These are phyloP conservation scores for Tamandua tetradactyla DNA, from an alignment of 2,797 vertebrate genomes.

Conservation along the genomic window DNA sequence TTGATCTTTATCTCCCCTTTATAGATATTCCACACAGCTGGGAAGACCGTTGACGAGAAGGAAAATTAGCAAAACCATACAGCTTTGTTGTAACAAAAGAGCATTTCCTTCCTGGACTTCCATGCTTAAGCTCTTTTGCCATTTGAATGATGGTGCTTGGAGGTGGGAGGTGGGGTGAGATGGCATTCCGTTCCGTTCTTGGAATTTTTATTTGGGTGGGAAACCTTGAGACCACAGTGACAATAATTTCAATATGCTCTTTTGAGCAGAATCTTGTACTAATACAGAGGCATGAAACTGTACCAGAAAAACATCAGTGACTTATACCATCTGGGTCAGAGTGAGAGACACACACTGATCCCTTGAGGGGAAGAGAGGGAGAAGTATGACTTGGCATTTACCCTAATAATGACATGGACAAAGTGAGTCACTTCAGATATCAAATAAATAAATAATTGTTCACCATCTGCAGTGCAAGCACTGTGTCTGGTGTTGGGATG, in stretches of 20 bases:
- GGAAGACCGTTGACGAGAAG: neutral
- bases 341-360: neutral
- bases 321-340: neutral
- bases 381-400: fast-evolving
- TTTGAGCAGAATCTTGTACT: neutral
- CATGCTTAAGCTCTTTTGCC: neutral
- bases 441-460: neutral
- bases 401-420: neutral
- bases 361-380: fast-evolving
- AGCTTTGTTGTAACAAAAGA: neutral
- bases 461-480: neutral
- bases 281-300: neutral
- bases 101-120: neutral
- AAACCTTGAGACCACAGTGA: neutral
- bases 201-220: neutral
- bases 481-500: neutral
- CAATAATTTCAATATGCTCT: neutral
- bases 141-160: neutral
- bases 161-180: no score
- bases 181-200: neutral
- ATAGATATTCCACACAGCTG: conserved; percentile 38
- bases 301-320: neutral
- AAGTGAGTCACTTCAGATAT: neutral
- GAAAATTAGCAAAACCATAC: conserved; percentile 14
- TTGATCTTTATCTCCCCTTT: conserved; percentile 6